Evolutionary conservation across 2,888 invertebrate genomes (phyloP).

Genomic region (Euplexia lucipara): DNA sequence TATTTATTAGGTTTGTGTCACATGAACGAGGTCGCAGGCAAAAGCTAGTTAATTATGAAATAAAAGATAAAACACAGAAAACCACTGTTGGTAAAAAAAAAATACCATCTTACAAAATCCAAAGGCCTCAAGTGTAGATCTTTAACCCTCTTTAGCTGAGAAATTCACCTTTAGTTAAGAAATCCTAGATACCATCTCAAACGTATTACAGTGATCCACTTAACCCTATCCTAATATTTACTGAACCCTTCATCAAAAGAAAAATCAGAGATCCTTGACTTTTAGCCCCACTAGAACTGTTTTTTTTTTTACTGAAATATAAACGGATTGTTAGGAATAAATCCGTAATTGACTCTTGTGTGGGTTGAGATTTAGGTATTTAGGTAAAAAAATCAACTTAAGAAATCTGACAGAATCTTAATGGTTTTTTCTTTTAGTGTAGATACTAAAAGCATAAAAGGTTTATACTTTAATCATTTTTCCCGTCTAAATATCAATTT

Average conservation of each 20-base stretch:
- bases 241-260: constrained; percentile 64
- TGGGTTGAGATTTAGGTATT: constrained; percentile 3
- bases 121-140: neutral
- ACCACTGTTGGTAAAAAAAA: neutral
- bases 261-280: constrained; percentile 51
- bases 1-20: too few species aligned
- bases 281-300: constrained; percentile 39
- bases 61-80: too few species aligned
- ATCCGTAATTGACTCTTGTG: constrained; percentile 27
- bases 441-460: too few species aligned
- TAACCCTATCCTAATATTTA: constrained; percentile 63
- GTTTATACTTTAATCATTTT: too few species aligned
- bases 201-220: constrained; percentile 56
- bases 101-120: neutral
- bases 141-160: constrained; percentile 18
- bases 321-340: constrained; percentile 21
- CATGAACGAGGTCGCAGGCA: too few species aligned
- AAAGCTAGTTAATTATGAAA: too few species aligned
- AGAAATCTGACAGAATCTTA: neutral
- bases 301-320: constrained; percentile 39
- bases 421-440: neutral
- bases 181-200: constrained; percentile 57
- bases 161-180: constrained; percentile 48
- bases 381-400: neutral
- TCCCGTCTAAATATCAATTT: too few species aligned